Conservation (phyloP, 2,797 vertebrate genomes). For the Lepus oiostolus region DNA sequence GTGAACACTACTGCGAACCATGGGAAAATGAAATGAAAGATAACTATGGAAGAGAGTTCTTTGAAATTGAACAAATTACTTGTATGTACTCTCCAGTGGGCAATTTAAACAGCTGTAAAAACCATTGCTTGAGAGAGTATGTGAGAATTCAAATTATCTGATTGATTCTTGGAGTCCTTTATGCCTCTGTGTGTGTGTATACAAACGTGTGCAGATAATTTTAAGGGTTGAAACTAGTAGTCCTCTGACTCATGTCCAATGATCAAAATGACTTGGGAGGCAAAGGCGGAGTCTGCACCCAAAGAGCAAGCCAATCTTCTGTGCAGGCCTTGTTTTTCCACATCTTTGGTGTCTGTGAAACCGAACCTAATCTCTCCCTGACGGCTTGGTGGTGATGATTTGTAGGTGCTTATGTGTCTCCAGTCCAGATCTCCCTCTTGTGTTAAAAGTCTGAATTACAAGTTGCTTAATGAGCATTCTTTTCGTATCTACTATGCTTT, state of each 20-base stretch:
- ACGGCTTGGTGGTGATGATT: not conserved
- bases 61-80: constrained; percentile 22
- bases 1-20: not conserved
- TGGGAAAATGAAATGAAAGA: constrained; percentile 26
- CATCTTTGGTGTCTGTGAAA: not conserved
- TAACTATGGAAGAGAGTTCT: not conserved
- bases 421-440: not conserved
- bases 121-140: not conserved
- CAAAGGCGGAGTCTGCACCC: not conserved
- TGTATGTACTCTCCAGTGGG: not conserved
- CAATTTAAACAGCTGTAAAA: no score
- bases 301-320: not conserved
- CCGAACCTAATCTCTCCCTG: not conserved
- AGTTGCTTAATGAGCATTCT: not conserved
- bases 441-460: not conserved
- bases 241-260: not conserved
- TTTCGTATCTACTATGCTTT: not conserved
- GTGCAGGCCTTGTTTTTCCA: not conserved
- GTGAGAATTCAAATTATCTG: not conserved
- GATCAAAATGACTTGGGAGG: not conserved
- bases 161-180: not conserved
- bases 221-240: not conserved
- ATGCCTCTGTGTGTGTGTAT: not conserved
- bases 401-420: not conserved
- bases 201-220: no score